A percentile compares a stretch with the other conserved stretches of the same genome.
These are phyloP conservation scores for Gymnosoma rotundatum DNA, from an alignment of 2,888 invertebrate species.

Conservation along the genomic window DNA sequence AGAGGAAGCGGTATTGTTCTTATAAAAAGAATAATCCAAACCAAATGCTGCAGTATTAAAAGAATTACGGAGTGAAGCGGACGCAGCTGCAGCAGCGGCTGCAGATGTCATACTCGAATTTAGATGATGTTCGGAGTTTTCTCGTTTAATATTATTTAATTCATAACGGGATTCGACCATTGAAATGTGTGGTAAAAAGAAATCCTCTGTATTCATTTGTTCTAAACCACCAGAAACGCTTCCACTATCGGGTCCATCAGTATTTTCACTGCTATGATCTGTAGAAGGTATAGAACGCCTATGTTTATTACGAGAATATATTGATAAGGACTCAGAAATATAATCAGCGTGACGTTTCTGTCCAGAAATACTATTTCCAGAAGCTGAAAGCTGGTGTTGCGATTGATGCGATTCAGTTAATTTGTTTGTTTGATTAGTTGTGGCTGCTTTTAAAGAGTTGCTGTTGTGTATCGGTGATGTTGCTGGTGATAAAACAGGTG, in stretches of 20 bases:
- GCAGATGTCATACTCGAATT: conserved; percentile 41
- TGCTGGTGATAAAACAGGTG: conserved; percentile 74
- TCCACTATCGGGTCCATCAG: conserved; percentile 76
- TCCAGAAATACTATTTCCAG: conserved; percentile 50
- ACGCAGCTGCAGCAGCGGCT: conserved; percentile 69
- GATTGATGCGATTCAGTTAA: no score
- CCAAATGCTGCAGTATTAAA: conserved; percentile 76
- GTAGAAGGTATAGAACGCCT: conserved; percentile 75
- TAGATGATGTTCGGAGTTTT: conserved; percentile 76
- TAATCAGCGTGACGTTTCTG: conserved; percentile 78
- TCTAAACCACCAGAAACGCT: conserved; percentile 79
- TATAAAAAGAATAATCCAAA: conserved; percentile 80
- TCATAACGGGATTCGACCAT: conserved; percentile 81
- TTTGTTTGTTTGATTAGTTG: conserved; percentile 36
- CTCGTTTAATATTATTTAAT: conserved; percentile 80
- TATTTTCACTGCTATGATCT: conserved; percentile 73
- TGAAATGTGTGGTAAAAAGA: conserved; percentile 81
- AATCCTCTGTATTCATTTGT: conserved; percentile 80
- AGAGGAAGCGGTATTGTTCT: conserved; percentile 71
- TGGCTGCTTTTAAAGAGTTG: conserved; percentile 61
- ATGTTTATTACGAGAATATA: conserved; percentile 80
- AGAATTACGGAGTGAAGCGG: conserved; percentile 76
- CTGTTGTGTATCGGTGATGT: conserved; percentile 65
- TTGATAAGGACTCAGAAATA: conserved; percentile 79
- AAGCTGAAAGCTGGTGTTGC: conserved; percentile 21